Evolutionary conservation across 2,888 invertebrate genomes (phyloP), one percentile per base, ranked within the genome.

Genomic region (Itoplectis maculator): DNA sequence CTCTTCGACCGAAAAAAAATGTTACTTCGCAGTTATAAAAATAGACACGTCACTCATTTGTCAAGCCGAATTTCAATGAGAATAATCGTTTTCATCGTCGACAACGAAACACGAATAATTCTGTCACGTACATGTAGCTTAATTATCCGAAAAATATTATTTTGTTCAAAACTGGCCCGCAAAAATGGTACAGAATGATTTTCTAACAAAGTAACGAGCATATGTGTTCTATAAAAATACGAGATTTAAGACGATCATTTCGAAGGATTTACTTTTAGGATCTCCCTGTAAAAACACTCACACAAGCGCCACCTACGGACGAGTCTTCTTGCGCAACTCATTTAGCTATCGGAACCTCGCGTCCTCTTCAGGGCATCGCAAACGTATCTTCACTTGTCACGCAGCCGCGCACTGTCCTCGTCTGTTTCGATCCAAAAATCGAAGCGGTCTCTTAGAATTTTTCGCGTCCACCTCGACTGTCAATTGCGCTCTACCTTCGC

Each of bases 401-500:
- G 23, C 9, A 51, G n/a, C n/a, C n/a, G 40, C 69, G 42, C 51
- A 59, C 56, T 49, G 23, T 63, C 20, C 18, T 45, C 65, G 29
- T 6, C 42, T 9, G 20, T 18, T 18, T 20, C 42, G 42, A n/a
- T n/a, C 18, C 18, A 11, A 81, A 73, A 49, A 75, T 72, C 76
- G 77, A 40, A 56, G 84, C 49, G 37, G 40, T 65, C 56, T 74
- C 51, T 51, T 51, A 20, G 37, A 49, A 47, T 49, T 45, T 70
- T 84, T 81, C n/a, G n/a, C n/a, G n/a, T 81, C 23, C n/a, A 61
- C 23, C 45, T n/a, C n/a, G 37, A 4, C 13, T 37, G 35, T 49
- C 5, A n/a, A 59, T 45, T 40, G 15, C 6, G 59, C 66, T 23
- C 5, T 66, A 13, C 18, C 15, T 61, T 42, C 42, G 54, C 37